These are phyloP conservation scores for Brachionichthys hirsutus DNA, from an alignment of 2,113 vertebrate species.

Conservation along the genomic window DNA sequence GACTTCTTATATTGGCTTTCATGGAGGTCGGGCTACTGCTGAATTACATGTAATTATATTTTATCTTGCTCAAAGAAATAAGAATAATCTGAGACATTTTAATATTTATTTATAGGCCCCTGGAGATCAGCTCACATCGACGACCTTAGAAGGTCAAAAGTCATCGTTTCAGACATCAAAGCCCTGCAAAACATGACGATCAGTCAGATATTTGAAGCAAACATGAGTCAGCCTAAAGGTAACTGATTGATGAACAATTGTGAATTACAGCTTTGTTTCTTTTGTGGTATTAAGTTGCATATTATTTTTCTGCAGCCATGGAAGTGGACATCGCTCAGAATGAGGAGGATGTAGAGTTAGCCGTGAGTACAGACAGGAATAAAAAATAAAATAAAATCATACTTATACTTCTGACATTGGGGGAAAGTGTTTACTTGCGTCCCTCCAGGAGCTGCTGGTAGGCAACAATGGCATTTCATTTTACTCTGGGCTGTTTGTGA, in stretches of 20 bases:
- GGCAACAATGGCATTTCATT: background rate
- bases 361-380: constrained; percentile 49
- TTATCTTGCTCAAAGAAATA: background rate
- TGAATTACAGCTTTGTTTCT: background rate
- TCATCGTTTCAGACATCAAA: constrained; percentile 87
- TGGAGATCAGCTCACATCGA: constrained; percentile 95
- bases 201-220: constrained; percentile 85
- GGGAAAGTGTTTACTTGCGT: too few relatives aligned
- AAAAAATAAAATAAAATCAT: too few relatives aligned
- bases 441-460: too few relatives aligned
- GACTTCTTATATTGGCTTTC: constrained; percentile 87
- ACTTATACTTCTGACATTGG: too few relatives aligned
- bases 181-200: constrained; percentile 84
- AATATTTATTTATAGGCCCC: constrained; percentile 75
- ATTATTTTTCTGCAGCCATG: constrained; percentile 59
- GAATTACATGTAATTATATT: background rate
- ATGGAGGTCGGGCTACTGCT: constrained; percentile 80
- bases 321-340: constrained; percentile 60
- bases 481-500: constrained; percentile 3
- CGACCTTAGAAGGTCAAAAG: constrained; percentile 85
- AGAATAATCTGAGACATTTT: constrained; percentile 9
- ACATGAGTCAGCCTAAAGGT: constrained; percentile 56
- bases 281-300: background rate
- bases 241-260: constrained; percentile 22
- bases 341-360: constrained; percentile 37